Evolutionary conservation across 2,888 invertebrate genomes (phyloP).

Genomic region (Pollenia amentaria): DNA sequence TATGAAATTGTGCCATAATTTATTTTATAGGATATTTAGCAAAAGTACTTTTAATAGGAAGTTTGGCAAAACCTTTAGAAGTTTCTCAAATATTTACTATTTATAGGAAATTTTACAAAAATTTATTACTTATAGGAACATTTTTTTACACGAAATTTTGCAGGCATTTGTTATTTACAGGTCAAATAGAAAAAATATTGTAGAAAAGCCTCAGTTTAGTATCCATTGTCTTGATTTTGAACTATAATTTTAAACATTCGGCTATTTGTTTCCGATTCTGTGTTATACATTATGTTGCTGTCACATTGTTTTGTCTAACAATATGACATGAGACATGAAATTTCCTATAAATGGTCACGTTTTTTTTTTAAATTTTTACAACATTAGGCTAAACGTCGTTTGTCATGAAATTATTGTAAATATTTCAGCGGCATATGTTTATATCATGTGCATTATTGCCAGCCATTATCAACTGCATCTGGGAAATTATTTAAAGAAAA

Average conservation of each 20-base stretch:
- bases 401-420: slow-evolving; percentile 51
- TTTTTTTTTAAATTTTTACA: slow-evolving; percentile 58
- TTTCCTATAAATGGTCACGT: slow-evolving; percentile 54
- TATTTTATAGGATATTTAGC: no score
- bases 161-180: no score
- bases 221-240: no score
- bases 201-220: no score
- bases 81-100: no score
- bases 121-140: no score
- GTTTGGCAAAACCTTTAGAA: no score
- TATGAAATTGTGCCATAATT: no score
- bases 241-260: background rate
- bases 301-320: background rate
- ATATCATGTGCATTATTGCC: background rate
- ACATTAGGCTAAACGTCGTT: slow-evolving; percentile 59
- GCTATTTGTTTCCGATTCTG: background rate
- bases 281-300: background rate
- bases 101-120: no score
- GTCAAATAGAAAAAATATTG: no score
- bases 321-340: background rate
- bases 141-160: no score
- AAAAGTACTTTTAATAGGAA: no score
- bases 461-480: slow-evolving; percentile 38
- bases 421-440: background rate
- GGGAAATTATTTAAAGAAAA: slow-evolving; percentile 30